Percentiles rank a stretch among this genome's conserved stretches.
phyloP scores from a whole-genome alignment of 2,113 vertebrate genomes.

The Porphyrio hochstetteri region DNA sequence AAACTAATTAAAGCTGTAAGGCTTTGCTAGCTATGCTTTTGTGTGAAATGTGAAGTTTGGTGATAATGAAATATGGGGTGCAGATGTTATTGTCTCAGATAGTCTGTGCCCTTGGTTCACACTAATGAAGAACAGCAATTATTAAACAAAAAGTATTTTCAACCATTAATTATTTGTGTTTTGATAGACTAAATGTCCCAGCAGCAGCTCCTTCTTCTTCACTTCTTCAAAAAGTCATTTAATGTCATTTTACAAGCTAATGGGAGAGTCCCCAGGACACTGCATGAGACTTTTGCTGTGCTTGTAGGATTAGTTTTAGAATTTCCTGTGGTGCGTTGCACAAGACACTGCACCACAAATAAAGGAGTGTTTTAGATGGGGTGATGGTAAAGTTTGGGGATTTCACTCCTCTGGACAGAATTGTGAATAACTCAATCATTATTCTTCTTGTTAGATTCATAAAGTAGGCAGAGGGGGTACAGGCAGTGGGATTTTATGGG shows the following conservation, averaged over 20 bases:
- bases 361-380: neutral
- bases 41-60: conserved; percentile 92
- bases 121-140: conserved; percentile 81
- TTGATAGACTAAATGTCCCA: conserved; percentile 67
- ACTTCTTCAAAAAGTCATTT: conserved; percentile 65
- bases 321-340: neutral
- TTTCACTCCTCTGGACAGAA: neutral
- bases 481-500: neutral
- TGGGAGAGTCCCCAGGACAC: conserved; percentile 3
- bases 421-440: neutral
- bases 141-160: conserved; percentile 80
- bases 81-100: conserved; percentile 83
- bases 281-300: conserved; percentile 4
- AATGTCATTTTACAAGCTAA: conserved; percentile 36
- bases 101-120: conserved; percentile 79
- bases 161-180: conserved; percentile 76
- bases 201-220: conserved; percentile 37
- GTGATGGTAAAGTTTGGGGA: neutral
- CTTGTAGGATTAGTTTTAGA: conserved; percentile 10
- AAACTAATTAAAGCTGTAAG: conserved; percentile 99
- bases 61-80: conserved; percentile 94
- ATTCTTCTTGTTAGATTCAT: neutral
- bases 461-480: neutral
- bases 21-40: conserved; percentile 86
- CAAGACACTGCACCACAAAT: neutral